Base-by-base conservation (phyloP, 2,113 vertebrate species). In the Ictalurus punctatus region DNA sequence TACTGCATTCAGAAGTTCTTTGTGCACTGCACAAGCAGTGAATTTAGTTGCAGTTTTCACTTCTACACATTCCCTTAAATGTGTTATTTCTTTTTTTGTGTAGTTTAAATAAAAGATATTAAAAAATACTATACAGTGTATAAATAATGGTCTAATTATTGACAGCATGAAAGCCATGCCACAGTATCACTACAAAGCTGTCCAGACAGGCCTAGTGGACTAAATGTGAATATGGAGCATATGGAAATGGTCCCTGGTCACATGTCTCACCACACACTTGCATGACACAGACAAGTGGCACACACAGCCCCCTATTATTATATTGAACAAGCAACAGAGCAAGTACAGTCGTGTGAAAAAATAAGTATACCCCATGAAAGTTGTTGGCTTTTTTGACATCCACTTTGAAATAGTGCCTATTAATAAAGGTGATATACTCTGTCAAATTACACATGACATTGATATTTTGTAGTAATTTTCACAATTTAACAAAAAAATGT, bases 181-280 rank as follows among this genome's bases (percentile, higher is more conserved):
- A 80, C 30, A 16, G 69, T 67, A n/a, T 86, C 67, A 83, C 12
- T 44, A 27, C 30, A 67, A n/a, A 52, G 65, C 40, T 78, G 69
- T 82, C 23, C 63, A 86, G 65, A 78, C 63, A 69, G 27, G 67
- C 34, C 69, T 74, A 78, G 12, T 85, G 74, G 52, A 80, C 21
- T 90, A 86, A 90, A 92, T 88, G 69, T 71, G 83, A 91, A 74
- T 65, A 74, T 93, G 90, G 89, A 91, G 76, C 90, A 90, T 90
- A 89, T 65, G 17, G 59, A 56, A 81, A 56, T 4, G 48, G 78
- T 30, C 27, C 2, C 27, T 81, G 7, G 13, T 80, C 48, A 80
- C 4, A 17, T 79, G 6, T 16, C 7, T 74, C 19, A 23, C 34
- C 7, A 74, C 67, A 34, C 13, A 17, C 67, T 37, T 74, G 17